Percentiles rank a stretch among this genome's conserved stretches.
phyloP scores from a whole-genome alignment of 2,113 vertebrate genomes.

The Clarias gariepinus region DNA sequence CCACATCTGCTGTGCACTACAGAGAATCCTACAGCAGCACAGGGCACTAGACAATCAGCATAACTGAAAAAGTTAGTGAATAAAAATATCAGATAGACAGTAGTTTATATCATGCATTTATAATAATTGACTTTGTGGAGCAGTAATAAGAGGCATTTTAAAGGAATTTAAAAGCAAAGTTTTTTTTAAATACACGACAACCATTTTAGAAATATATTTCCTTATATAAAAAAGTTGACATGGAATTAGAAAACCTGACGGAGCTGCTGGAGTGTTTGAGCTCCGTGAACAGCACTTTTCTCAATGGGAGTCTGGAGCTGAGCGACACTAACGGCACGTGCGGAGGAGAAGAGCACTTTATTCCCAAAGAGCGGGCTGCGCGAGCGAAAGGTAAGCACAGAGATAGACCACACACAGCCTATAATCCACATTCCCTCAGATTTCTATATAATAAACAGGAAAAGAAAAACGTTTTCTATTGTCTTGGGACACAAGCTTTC shows the following conservation, averaged over 20 bases:
- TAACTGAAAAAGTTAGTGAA: background rate
- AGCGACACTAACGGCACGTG: constrained; percentile 63
- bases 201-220: background rate
- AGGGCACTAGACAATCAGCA: background rate
- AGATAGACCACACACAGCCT: background rate
- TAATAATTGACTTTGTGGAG: background rate
- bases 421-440: background rate
- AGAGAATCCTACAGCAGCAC: background rate
- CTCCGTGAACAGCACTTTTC: constrained; percentile 50
- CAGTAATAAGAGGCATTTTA: background rate
- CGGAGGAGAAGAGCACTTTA: constrained; percentile 57
- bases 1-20: background rate
- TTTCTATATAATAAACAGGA: background rate
- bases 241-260: constrained; percentile 54
- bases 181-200: background rate
- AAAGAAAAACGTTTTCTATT: background rate
- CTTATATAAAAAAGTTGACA: background rate
- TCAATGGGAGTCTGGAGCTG: constrained; percentile 54
- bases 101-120: background rate
- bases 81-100: background rate
- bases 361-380: constrained; percentile 42
- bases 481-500: background rate
- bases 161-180: background rate
- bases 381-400: constrained; percentile 67
- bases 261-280: constrained; percentile 62